Evolutionary conservation across 2,113 vertebrate genomes (phyloP), one percentile per base, ranked within the genome.

Genomic region (Proterorhinus semilunaris): DNA sequence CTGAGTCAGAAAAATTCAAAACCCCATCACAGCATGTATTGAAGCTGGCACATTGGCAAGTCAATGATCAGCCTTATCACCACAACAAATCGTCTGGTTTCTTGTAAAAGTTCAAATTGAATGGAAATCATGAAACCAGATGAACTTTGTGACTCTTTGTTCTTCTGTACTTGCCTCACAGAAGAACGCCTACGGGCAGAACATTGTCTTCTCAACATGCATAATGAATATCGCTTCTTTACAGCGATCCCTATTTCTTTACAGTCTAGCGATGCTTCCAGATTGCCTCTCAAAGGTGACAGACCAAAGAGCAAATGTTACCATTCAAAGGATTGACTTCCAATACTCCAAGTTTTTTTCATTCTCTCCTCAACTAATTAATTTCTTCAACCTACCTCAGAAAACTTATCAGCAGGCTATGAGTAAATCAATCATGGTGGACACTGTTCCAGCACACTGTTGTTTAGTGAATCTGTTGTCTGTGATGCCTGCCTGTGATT

Each of bases 381-480:
- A 74, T 79, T 86, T 84, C 74, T 85, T 71, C 81, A 80, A 75
- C 82, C 79, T 82, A 82, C 78, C 75, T 72, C 78, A 76, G 82
- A 87, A 90, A 90, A 91, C 71, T 83, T 90, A 90, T 89, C 86
- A 87, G 79, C 86, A 15, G 62, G 74, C 78, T 76, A 76, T 75
- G 81, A 48, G 69, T 66, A 81, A 88, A 91, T 93, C 89, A 89
- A 92, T 90, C 90, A 88, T 62, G 50, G 77, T 78, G 65, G 74
- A 87, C 85, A 84, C 81, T 85, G 88, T 85, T 84, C 72, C 65
- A 74, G 83, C 79, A 80, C 68, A 82, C 74, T 76, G 81, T 84
- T 90, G 80, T 89, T 88, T 55, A 89, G 74, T 45, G 73, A 87
- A 83, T 88, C 79, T 88, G 87, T 84, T 87, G 90, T 92, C 88